Conservation (phyloP, 2,888 invertebrate species). For the Allophyes oxyacanthae region DNA sequence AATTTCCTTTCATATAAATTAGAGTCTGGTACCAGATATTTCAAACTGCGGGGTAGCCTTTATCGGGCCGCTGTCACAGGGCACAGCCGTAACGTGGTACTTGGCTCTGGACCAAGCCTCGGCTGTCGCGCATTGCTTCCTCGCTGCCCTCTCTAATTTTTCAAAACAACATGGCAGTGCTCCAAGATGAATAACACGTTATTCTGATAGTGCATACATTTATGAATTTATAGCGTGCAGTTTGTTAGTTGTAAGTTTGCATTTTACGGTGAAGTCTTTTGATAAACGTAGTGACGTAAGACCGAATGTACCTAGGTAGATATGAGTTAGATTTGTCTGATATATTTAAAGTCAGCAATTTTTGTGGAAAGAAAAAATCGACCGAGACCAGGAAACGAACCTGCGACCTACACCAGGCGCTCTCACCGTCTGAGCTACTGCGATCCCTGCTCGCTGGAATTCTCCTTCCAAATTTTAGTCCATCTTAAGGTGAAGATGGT, state of each 20-base stretch:
- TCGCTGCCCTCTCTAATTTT: slow-evolving; percentile 75
- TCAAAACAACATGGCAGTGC: slow-evolving; percentile 81
- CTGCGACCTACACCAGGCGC: no score
- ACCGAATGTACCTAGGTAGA: no score
- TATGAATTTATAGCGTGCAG: slow-evolving; percentile 61
- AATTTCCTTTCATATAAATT: slow-evolving; percentile 60
- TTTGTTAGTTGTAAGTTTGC: slow-evolving; percentile 48
- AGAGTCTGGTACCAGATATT: slow-evolving; percentile 54
- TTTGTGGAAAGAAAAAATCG: no score
- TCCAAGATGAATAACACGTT: slow-evolving; percentile 78
- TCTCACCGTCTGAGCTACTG: no score
- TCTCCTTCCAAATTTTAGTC: no score
- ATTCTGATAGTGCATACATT: slow-evolving; percentile 73
- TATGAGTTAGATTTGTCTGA: no score
- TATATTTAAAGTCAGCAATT: no score
- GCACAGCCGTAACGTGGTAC: slow-evolving; percentile 64
- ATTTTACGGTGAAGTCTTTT: slow-evolving; percentile 1
- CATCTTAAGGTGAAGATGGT: no score
- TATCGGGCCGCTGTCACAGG: slow-evolving; percentile 65
- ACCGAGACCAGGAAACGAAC: no score
- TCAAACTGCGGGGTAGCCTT: slow-evolving; percentile 56
- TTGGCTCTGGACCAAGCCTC: slow-evolving; percentile 76
- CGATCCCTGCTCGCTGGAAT: no score
- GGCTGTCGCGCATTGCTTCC: slow-evolving; percentile 58
- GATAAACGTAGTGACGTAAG: no score